phyloP scores from a whole-genome alignment of 2,888 invertebrate species.

The Microctonus hyperodae region DNA sequence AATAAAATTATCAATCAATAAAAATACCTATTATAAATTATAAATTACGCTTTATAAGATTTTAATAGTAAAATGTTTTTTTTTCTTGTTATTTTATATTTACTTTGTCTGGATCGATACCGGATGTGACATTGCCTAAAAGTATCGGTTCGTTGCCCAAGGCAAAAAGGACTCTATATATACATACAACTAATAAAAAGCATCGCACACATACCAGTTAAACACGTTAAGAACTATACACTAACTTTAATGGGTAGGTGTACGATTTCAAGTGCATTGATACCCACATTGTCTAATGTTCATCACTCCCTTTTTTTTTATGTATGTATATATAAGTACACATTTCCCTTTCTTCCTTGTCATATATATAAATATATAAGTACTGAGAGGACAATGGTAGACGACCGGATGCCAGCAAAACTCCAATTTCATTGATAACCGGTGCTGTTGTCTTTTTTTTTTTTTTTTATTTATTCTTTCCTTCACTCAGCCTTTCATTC shows the following conservation, averaged over 20 bases:
- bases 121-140: constrained; percentile 19
- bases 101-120: neutral
- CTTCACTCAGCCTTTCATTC: constrained; percentile 8
- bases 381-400: constrained; percentile 26
- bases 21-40: too few relatives aligned
- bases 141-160: constrained; percentile 18
- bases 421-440: constrained; percentile 39
- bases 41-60: too few relatives aligned
- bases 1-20: too few relatives aligned
- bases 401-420: constrained; percentile 30
- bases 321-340: too few relatives aligned
- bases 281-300: neutral
- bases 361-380: too few relatives aligned
- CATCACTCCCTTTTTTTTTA: constrained; percentile 1
- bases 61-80: too few relatives aligned
- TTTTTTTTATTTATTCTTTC: neutral
- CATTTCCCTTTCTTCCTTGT: too few relatives aligned
- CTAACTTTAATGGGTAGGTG: neutral
- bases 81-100: neutral
- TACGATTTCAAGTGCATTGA: constrained; percentile 35
- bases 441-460: neutral
- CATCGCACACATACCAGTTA: neutral
- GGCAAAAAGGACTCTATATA: constrained; percentile 3
- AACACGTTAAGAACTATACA: constrained; percentile 9
- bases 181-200: neutral